Base-by-base conservation (phyloP, 2,113 vertebrate genomes). In the Dasyornis broadbenti region DNA sequence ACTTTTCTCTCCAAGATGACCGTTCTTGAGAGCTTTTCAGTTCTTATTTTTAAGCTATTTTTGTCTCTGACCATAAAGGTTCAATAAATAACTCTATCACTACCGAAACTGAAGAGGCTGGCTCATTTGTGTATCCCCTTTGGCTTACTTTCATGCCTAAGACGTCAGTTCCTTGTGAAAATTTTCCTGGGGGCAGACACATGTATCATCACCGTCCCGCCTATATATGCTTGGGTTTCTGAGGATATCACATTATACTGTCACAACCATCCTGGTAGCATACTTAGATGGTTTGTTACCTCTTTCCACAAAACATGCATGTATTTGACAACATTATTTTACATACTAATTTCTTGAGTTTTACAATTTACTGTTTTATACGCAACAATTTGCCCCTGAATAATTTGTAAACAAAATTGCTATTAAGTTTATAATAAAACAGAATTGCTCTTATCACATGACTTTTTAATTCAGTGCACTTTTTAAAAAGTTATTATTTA, bases 121-220 rank as follows among this genome's bases (percentile, higher is more conserved):
- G 10, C 7, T 92, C 22, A 49, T 88, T 89, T 86, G 22, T 1
- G 0, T 52, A 11, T 13, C 9, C 5, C 15, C 53, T 77, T 59
- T 69, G 37, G 56, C 30, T 65, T 30, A 12, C 3, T 53, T 91
- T 82, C 52, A n/a, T 63, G 19, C 10, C 10, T 33, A 42, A 78
- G 3, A 7, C 66, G 60, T 78, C 28, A 72, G n/a, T 65, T 86
- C 7, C 22, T 69, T 33, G 17, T 16, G 10, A 83, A 59, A 33
- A 33, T 66, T 66, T 63, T 56, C 26, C 6, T 0, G 1, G 9
- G 21, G 2, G 2, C 6, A 81, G 9, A 54, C 2, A 42, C 9
- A 15, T 12, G 13, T 11, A 33, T 20, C 6, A 66, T 5, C 16
- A 27, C 23, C 59, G 39, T 78, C 18, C 20, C 23, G 53, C 9